phyloP scores from a whole-genome alignment of 2,797 vertebrate species.

The Argya squamiceps region DNA sequence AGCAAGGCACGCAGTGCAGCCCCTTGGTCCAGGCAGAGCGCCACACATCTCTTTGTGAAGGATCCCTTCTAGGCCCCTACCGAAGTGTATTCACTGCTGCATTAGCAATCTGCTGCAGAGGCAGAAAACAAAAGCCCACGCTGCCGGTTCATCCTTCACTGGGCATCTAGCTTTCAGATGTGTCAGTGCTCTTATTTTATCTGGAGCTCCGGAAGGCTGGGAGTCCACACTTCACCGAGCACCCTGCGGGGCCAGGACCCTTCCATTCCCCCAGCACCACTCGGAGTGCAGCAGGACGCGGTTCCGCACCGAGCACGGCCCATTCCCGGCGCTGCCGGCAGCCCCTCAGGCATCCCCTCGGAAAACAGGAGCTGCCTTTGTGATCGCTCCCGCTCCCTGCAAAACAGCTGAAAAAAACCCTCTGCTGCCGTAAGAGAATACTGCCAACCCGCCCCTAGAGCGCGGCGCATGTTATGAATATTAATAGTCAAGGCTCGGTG shows the following conservation, averaged over 20 bases:
- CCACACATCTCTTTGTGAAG: neutral
- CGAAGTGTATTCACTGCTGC: neutral
- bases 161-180: neutral
- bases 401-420: neutral
- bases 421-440: neutral
- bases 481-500: neutral
- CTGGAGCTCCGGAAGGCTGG: neutral
- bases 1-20: neutral
- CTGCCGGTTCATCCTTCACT: neutral
- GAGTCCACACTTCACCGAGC: neutral
- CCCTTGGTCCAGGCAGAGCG: neutral
- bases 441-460: neutral
- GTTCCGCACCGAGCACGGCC: rapidly evolving
- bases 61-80: neutral
- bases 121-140: neutral
- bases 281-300: neutral
- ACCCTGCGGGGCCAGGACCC: neutral
- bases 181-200: neutral
- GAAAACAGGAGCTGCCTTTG: neutral
- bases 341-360: neutral
- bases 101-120: neutral
- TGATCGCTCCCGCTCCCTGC: neutral
- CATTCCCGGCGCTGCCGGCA: neutral
- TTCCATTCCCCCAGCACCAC: neutral
- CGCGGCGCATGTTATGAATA: neutral